Evolutionary conservation across 1,140 invertebrate genomes (phyloP).

Genomic region (Trichoplusia ni): DNA sequence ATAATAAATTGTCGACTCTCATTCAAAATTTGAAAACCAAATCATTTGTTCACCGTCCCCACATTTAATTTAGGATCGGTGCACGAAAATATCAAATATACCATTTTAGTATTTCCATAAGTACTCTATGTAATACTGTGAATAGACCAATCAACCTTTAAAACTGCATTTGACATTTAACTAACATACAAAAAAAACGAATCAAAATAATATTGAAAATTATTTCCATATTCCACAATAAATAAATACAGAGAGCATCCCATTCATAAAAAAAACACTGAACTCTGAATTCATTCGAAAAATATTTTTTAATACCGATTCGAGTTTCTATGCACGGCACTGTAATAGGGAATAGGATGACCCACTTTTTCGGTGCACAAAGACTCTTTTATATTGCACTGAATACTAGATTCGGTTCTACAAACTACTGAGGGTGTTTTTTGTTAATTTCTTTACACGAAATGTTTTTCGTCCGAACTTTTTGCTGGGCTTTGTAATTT

Average conservation of each 20-base stretch:
- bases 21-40: no score
- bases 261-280: background rate
- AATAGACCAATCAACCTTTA: no score
- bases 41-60: no score
- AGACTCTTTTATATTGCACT: constrained; percentile 50
- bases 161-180: no score
- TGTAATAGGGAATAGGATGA: constrained; percentile 52
- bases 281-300: constrained; percentile 8
- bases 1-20: no score
- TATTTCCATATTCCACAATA: no score
- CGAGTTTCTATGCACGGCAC: constrained; percentile 20
- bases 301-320: background rate
- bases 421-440: constrained; percentile 41
- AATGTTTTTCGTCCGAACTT: constrained; percentile 19
- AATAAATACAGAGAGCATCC: background rate
- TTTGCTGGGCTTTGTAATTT: constrained; percentile 28
- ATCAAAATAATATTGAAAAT: background rate
- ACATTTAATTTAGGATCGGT: no score
- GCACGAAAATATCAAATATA: no score
- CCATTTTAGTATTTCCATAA: no score
- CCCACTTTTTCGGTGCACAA: constrained; percentile 58
- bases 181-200: background rate
- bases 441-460: constrained; percentile 38
- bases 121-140: no score
- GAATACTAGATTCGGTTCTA: constrained; percentile 55